Evolutionary conservation across 2,113 vertebrate species (phyloP).

Genomic region (Rhizomys pruinosus): DNA sequence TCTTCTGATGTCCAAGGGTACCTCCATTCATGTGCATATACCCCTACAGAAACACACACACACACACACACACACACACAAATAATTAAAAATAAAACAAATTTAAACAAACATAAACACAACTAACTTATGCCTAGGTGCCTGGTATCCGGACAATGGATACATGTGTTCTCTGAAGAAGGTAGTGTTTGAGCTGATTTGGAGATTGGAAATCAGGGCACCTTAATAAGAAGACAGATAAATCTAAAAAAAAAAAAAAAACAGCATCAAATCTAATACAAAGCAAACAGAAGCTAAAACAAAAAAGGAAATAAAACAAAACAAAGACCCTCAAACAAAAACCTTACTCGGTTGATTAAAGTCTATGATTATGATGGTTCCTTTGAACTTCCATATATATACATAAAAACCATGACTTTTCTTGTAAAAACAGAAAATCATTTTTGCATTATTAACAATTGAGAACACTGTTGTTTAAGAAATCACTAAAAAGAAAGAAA

Average conservation of each 20-base stretch:
- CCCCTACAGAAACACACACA: not conserved
- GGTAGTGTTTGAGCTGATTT: not conserved
- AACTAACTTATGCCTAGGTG: not conserved
- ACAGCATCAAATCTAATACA: not conserved
- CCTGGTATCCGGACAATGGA: not conserved
- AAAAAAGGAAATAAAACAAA: not conserved
- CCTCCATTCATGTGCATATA: not conserved
- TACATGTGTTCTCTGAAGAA: not conserved
- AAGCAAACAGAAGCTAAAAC: not conserved
- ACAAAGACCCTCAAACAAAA: not conserved
- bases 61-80: too few relatives aligned
- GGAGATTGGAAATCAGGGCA: not conserved
- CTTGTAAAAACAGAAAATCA: not conserved
- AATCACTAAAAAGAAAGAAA: not conserved
- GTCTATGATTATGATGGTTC: not conserved
- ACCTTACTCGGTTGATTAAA: not conserved
- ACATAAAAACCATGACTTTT: conserved; percentile 25
- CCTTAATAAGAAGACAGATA: not conserved
- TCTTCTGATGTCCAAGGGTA: not conserved
- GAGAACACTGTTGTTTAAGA: conserved; percentile 1
- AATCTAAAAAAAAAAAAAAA: not conserved
- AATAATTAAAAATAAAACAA: not conserved
- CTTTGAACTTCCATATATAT: not conserved
- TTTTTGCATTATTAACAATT: conserved; percentile 45
- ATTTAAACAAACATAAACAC: conserved; percentile 2